Base-by-base conservation (phyloP, 1,140 invertebrate genomes). In the Andricus grossulariae region DNA sequence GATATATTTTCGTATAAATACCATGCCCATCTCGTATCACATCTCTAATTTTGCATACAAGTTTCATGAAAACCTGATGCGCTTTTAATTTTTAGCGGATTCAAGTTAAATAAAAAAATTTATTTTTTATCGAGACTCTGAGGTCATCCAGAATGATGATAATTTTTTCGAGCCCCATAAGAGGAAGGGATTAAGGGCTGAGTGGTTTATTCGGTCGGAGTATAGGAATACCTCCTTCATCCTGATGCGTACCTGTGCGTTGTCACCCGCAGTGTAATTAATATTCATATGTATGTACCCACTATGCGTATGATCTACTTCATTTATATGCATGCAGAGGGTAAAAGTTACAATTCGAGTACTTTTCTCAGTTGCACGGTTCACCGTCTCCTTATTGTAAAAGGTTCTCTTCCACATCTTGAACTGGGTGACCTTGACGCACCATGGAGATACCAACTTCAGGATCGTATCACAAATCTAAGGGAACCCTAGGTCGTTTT, bases 251-350 rank as follows among this genome's bases (percentile, higher is more conserved):
- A 73, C 90, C 89, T 91, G 87, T 73, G 78, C 81, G 78, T 79
- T 91, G 90, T 91, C 90, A 91, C 87, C 89, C 87, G 82, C 83
- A 82, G 79, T 88, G 87, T 91, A 91, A 91, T 91, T 91, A 91
- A 91, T 91, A 91, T 91, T 91, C 90, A 91, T 90, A 87, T 73
- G 78, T 85, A 84, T 74, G 72, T 79, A 75, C 49, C 51, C 70
- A 76, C 82, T 77, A 75, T 77, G 75, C 19, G 75, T 82, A 83
- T 76, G 81, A 83, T 79, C 60, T 52, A 66, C 50, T 52, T 5
- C 21, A 25, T 32, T 32, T 2, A 32, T 32, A 32, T 32, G 25
- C 25, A 3, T 32, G 55, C 7, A 60, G 19, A 21, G 57, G 57
- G 12, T 66, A 66, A 55, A 55, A 21, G 8, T 45, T 45, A 45